A percentile compares a stretch with the other conserved stretches of the same genome.
Conservation (phyloP, 2,888 invertebrate species). For the Alviniconcha strummeri region DNA sequence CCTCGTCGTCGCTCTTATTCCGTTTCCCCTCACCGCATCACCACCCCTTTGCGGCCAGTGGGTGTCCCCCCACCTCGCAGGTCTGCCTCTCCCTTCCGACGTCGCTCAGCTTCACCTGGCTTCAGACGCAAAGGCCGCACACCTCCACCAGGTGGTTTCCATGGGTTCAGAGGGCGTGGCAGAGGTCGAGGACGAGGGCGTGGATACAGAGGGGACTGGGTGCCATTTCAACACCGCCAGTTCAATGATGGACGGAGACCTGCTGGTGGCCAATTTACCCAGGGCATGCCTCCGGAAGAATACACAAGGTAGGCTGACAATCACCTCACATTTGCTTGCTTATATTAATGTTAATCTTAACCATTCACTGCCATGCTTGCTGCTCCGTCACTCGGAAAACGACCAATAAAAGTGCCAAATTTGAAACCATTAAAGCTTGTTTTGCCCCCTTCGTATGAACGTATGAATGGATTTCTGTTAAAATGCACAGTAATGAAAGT, state of each 20-base stretch:
- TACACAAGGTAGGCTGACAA: slow-evolving; percentile 37
- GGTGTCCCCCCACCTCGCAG: background rate
- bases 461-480: background rate
- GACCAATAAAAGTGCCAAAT: no score
- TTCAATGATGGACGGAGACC: slow-evolving; percentile 22
- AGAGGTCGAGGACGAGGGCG: slow-evolving; percentile 28
- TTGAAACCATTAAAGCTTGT: no score
- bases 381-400: no score
- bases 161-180: slow-evolving; percentile 21
- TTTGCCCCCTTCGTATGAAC: no score
- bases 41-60: slow-evolving; percentile 19
- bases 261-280: background rate
- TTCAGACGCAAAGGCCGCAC: slow-evolving; percentile 25
- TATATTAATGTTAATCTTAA: no score
- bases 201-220: slow-evolving; percentile 28
- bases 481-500: background rate
- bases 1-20: slow-evolving; percentile 28
- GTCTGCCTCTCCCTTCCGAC: slow-evolving; percentile 20
- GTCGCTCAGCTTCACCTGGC: slow-evolving; percentile 26
- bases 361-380: no score
- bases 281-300: slow-evolving; percentile 33
- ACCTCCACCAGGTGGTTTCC: slow-evolving; percentile 16
- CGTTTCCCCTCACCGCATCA: slow-evolving; percentile 25
- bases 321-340: no score
- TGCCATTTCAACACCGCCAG: slow-evolving; percentile 22